Evolutionary conservation across 2,888 invertebrate genomes (phyloP).

Genomic region (Spodoptera littoralis): DNA sequence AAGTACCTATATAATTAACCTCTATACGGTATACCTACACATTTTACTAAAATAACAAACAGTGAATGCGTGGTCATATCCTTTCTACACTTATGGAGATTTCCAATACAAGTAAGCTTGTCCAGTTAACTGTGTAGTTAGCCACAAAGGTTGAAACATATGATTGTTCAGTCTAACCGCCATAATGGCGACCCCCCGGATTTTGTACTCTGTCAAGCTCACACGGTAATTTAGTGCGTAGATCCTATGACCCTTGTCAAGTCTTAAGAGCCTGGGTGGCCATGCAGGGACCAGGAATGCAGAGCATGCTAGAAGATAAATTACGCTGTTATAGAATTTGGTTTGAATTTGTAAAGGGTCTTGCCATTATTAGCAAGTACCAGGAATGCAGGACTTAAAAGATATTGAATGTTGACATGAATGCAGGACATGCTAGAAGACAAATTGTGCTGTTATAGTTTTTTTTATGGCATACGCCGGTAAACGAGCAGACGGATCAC

Average conservation of each 20-base stretch:
- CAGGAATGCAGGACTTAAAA: too few relatives aligned
- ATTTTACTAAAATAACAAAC: neutral
- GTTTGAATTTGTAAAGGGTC: neutral
- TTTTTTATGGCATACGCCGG: too few relatives aligned
- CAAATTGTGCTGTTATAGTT: too few relatives aligned
- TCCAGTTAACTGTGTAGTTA: constrained; percentile 24
- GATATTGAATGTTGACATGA: too few relatives aligned
- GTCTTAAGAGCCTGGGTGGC: constrained; percentile 20
- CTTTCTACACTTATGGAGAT: constrained; percentile 34
- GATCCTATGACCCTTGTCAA: constrained; percentile 25
- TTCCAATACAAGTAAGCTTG: constrained; percentile 32
- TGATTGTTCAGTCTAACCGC: constrained; percentile 42
- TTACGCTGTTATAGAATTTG: too few relatives aligned
- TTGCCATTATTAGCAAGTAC: constrained; percentile 3
- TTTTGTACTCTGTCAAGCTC: constrained; percentile 28
- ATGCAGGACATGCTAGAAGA: too few relatives aligned
- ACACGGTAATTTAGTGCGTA: constrained; percentile 34
- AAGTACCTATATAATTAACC: too few relatives aligned
- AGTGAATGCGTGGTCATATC: constrained; percentile 18
- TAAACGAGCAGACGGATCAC: too few relatives aligned
- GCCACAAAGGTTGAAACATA: constrained; percentile 28
- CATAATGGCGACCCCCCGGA: constrained; percentile 48
- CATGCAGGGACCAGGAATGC: too few relatives aligned
- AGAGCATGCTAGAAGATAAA: too few relatives aligned
- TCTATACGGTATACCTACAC: too few relatives aligned